Conservation (phyloP, 92 coral and sea anemone species). For the Porites divaricata region DNA sequence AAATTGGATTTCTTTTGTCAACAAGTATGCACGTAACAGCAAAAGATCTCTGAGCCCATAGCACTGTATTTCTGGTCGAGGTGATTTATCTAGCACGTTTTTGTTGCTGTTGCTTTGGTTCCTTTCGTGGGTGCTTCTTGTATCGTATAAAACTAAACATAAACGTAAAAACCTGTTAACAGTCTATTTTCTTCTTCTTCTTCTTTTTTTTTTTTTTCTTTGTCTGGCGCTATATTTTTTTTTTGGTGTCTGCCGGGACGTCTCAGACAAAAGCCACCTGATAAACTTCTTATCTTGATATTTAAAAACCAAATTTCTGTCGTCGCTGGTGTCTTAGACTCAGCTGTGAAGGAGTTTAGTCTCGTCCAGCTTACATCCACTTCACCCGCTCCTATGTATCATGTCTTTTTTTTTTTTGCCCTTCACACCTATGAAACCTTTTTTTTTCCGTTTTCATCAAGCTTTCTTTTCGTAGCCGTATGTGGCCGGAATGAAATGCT, state of each 20-base stretch:
- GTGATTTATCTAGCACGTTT: too few relatives aligned
- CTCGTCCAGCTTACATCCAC: background rate
- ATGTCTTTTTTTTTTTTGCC: background rate
- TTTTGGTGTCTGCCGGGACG: background rate
- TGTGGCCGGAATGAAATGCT: background rate
- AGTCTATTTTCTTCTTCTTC: too few relatives aligned
- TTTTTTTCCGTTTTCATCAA: background rate
- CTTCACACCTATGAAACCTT: background rate
- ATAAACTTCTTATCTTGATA: background rate
- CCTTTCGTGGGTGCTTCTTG: too few relatives aligned
- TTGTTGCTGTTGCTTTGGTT: too few relatives aligned
- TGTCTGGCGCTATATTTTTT: too few relatives aligned
- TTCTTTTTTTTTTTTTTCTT: too few relatives aligned
- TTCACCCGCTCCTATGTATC: background rate
- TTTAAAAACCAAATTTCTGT: background rate
- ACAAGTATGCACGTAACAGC: slow-evolving; percentile 5
- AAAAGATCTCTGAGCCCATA: background rate
- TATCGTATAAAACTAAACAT: too few relatives aligned
- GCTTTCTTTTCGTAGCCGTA: background rate
- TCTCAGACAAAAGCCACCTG: background rate
- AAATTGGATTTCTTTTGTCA: slow-evolving; percentile 13
- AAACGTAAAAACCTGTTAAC: too few relatives aligned
- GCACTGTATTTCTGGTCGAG: too few relatives aligned
- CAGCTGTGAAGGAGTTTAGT: background rate
- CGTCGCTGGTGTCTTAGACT: background rate